A percentile compares a stretch with the other conserved stretches of the same genome.
Evolutionary conservation across 2,888 invertebrate genomes (phyloP).

Genomic region (Eristalis arbustorum): DNA sequence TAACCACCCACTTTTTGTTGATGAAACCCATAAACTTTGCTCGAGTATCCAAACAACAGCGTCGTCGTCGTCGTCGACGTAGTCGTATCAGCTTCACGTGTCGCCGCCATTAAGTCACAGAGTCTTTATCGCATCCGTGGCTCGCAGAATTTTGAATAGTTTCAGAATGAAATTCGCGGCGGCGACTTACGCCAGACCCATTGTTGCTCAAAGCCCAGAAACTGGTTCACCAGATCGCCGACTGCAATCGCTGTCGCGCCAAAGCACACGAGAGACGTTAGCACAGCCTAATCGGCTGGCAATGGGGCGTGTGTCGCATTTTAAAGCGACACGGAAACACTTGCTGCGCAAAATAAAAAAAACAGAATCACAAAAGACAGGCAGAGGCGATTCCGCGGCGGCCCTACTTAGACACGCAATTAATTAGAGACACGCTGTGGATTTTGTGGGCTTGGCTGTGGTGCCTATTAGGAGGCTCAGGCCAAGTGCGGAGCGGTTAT

Average conservation of each 20-base stretch:
- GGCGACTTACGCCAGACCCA: not conserved
- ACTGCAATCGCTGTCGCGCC: not conserved
- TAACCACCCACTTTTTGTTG: not conserved
- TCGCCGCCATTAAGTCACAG: not conserved
- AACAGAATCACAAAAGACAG: not conserved
- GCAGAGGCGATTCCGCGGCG: not conserved
- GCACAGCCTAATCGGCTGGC: slow-evolving; percentile 3
- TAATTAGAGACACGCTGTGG: slow-evolving; percentile 1
- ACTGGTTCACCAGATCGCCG: not conserved
- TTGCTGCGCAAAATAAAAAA: slow-evolving; percentile 11
- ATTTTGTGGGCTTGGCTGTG: slow-evolving; percentile 1
- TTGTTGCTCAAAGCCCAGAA: not conserved
- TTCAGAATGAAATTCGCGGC: not conserved
- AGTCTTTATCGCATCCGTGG: slow-evolving; percentile 10
- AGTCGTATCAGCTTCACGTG: not conserved
- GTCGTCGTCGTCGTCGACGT: no score
- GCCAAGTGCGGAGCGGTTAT: not conserved
- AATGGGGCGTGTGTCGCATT: slow-evolving; percentile 13
- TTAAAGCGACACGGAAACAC: slow-evolving; percentile 21
- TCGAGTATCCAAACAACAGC: not conserved
- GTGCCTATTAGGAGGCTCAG: not conserved
- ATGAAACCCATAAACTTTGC: not conserved
- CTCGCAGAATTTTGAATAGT: not conserved
- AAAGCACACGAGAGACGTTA: not conserved
- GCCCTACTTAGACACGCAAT: slow-evolving; percentile 7